Conservation (phyloP, 2,888 invertebrate species). For the Physocephala rufipes region DNA sequence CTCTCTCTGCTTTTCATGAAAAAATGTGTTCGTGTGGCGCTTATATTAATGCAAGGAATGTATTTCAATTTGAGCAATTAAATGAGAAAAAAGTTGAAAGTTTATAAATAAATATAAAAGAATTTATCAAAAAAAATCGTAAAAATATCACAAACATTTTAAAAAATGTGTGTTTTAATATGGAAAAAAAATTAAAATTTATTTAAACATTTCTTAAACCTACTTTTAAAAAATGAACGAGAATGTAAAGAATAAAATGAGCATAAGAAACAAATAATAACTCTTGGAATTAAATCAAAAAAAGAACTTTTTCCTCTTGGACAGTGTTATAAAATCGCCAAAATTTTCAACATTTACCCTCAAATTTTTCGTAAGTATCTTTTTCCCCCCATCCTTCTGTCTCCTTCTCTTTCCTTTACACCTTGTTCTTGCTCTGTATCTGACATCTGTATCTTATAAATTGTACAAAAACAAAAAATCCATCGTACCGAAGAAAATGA, state of each 20-base stretch:
- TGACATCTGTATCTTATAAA: neutral
- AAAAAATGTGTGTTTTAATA: conserved; percentile 36
- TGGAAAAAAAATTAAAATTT: neutral
- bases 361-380: conserved; percentile 62
- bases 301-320: neutral
- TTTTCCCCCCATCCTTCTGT: conserved; percentile 11
- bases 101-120: conserved; percentile 32
- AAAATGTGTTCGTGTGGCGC: conserved; percentile 3
- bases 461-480: neutral
- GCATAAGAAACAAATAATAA: neutral
- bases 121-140: conserved; percentile 21
- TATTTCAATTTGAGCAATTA: conserved; percentile 25
- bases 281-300: neutral
- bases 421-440: too few relatives aligned
- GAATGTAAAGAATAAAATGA: neutral
- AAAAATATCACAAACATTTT: conserved; percentile 35
- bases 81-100: conserved; percentile 38
- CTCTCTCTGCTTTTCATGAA: conserved; percentile 4
- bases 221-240: neutral
- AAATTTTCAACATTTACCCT: conserved; percentile 63
- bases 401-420: too few relatives aligned
- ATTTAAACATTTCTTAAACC: neutral
- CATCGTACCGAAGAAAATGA: conserved; percentile 5
- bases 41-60: neutral
- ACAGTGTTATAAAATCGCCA: conserved; percentile 42